Evolutionary conservation across 2,113 vertebrate species (phyloP).

Genomic region (Cyanocitta stelleri): DNA sequence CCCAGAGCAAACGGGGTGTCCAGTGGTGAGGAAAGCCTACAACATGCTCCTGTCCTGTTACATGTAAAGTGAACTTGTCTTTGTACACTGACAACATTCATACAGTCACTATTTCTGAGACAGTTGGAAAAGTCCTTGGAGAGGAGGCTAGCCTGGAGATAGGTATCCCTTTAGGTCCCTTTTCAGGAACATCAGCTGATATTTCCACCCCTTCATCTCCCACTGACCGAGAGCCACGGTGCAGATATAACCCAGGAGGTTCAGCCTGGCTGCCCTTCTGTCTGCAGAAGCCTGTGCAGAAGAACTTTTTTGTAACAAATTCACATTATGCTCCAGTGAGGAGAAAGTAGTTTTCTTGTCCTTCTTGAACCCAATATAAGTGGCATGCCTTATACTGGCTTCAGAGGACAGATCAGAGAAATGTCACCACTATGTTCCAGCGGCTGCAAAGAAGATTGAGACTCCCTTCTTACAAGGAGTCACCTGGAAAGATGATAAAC

Average conservation of each 20-base stretch:
- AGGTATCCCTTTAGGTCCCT: not conserved
- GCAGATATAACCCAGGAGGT: not conserved
- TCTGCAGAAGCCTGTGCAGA: not conserved
- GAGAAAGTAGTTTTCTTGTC: not conserved
- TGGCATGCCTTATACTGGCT: not conserved
- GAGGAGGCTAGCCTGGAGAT: not conserved
- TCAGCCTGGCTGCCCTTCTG: not conserved
- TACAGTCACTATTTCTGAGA: not conserved
- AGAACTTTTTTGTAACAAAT: not conserved
- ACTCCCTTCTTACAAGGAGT: not conserved
- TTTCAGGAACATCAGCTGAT: not conserved
- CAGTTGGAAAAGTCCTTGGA: not conserved
- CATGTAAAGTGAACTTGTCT: not conserved
- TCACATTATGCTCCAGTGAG: not conserved
- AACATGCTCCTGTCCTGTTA: not conserved
- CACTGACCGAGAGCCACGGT: fast-evolving
- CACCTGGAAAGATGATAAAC: not conserved
- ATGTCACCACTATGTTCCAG: not conserved
- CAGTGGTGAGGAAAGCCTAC: not conserved
- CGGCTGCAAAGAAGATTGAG: fast-evolving
- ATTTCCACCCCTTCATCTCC: not conserved
- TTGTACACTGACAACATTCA: fast-evolving
- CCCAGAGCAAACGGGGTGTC: not conserved
- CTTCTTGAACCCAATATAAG: not conserved
- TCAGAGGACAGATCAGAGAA: not conserved